Base-by-base conservation (phyloP, 2,113 vertebrate genomes). In the Ophiodon elongatus region DNA sequence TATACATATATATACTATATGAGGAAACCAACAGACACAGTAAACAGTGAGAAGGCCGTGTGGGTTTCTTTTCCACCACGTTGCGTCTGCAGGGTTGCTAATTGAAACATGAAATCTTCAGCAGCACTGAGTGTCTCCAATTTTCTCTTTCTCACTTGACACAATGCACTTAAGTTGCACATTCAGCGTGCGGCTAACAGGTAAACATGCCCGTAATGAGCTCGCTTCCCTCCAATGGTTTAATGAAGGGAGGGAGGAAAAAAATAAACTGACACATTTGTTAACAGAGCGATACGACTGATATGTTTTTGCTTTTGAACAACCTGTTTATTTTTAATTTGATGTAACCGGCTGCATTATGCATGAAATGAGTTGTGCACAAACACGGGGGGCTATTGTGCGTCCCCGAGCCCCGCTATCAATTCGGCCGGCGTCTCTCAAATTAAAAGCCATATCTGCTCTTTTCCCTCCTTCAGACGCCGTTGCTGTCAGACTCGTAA, bases 401-500 rank as follows among this genome's bases (percentile, higher is more conserved):
- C 57, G 0, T 13, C n/a, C 9, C 25, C 4, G 1, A 78, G 66
- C 50, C 1, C 39, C 4, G 67, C 80, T 45, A 50, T 76, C 73
- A 73, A 39, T 73, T 79, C 66, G 8, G 8, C 2, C 15, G 43
- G 29, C 14, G 47, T 64, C 21, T 41, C 29, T 5, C 35, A 83
- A 71, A 82, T 85, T 54, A 76, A 85, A 87, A 76, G 9, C 57
- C 60, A 1, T 83, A 74, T 81, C 77, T 60, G 41, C 71, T 69
- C 25, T 41, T 64, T 68, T 29, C 27, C 39, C 39, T 59, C 11
- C 76, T 68, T 79, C 72, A 78, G 76, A 85, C 54, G 29, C 27
- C 31, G 73, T 6, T 47, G 76, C 83, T 66, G 77, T 86, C 84
- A 72, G 43, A 77, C 85, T 56, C 39, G 57, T 84, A 76, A 83